phyloP scores from a whole-genome alignment of 2,797 vertebrate species.

The Chelidonichthys spinosus region DNA sequence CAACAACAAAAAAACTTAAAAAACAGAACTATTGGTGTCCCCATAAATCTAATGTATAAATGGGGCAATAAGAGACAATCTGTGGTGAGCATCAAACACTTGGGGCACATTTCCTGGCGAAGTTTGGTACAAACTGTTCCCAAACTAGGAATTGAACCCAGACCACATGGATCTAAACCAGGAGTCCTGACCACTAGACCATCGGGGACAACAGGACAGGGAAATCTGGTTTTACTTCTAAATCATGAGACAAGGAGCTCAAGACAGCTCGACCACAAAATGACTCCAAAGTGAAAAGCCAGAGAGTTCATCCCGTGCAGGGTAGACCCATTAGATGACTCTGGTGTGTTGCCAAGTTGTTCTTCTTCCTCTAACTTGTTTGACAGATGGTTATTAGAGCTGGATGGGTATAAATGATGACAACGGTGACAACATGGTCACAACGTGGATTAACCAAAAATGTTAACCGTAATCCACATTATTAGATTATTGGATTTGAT shows the following conservation, averaged over 20 bases:
- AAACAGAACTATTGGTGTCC: too few relatives aligned
- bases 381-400: background rate
- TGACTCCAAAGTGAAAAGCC: background rate
- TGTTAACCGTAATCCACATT: background rate
- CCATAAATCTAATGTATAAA: background rate
- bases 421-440: background rate
- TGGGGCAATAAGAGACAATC: background rate
- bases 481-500: background rate
- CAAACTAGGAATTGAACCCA: background rate
- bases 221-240: background rate
- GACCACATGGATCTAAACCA: background rate
- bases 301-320: background rate
- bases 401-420: background rate
- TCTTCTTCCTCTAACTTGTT: background rate
- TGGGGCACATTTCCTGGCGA: background rate
- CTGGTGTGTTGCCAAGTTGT: background rate
- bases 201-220: background rate
- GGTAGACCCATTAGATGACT: too few relatives aligned
- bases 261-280: background rate
- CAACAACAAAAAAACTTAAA: background rate
- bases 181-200: background rate
- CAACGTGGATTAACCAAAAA: background rate
- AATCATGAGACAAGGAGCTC: background rate
- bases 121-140: background rate
- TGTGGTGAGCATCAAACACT: background rate